phyloP scores from a whole-genome alignment of 2,797 vertebrate species.

The Xenopus petersii region DNA sequence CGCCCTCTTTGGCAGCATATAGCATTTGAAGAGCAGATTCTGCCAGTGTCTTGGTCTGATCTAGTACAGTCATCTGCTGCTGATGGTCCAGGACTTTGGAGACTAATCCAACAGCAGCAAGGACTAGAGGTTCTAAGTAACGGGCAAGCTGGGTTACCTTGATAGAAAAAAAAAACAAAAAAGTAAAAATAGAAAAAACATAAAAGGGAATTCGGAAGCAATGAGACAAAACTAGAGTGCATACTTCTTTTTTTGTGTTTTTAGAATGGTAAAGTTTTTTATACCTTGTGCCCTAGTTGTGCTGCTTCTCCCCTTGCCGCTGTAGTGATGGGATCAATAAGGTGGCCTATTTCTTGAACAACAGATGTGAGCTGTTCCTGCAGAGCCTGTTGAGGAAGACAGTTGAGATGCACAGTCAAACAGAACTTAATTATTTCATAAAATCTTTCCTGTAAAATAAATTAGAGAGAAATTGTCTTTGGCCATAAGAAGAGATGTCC shows the following conservation, averaged over 20 bases:
- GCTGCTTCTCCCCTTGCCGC: slow-evolving; percentile 91
- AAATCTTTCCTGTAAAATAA: too few species aligned
- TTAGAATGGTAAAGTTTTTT: too few species aligned
- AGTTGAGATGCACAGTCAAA: background rate
- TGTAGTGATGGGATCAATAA: slow-evolving; percentile 91
- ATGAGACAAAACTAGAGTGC: background rate
- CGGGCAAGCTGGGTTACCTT: slow-evolving; percentile 92
- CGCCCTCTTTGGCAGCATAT: slow-evolving; percentile 95
- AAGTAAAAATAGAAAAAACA: background rate
- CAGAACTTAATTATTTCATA: too few species aligned
- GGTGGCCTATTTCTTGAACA: slow-evolving; percentile 94
- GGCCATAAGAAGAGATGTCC: too few species aligned
- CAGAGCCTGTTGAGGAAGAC: slow-evolving; percentile 74
- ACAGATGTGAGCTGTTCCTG: slow-evolving; percentile 95
- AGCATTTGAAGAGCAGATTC: slow-evolving; percentile 97
- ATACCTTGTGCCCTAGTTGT: slow-evolving; percentile 95
- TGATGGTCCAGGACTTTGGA: slow-evolving; percentile 92
- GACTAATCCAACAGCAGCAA: slow-evolving; percentile 87
- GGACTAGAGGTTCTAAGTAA: slow-evolving; percentile 92
- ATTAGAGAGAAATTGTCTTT: too few species aligned
- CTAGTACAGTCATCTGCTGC: slow-evolving; percentile 94
- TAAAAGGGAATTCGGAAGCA: background rate
- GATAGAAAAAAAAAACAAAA: background rate
- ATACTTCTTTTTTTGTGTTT: background rate
- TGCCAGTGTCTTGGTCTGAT: slow-evolving; percentile 94